Conservation (phyloP, 2,113 vertebrate genomes). For the Larimichthys crocea region DNA sequence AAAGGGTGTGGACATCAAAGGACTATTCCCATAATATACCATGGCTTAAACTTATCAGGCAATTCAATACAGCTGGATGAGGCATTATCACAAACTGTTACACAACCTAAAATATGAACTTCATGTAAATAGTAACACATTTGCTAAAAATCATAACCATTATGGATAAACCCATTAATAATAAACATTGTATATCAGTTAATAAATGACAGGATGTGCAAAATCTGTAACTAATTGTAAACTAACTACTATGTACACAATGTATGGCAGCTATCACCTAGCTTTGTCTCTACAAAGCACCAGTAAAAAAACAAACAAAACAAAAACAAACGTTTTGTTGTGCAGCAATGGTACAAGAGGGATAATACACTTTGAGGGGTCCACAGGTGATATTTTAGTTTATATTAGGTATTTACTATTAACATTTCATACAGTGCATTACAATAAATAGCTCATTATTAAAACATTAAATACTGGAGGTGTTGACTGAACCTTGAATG, state of each 20-base stretch:
- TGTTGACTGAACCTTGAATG: background rate
- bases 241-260: background rate
- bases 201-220: background rate
- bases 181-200: background rate
- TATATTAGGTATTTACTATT: background rate
- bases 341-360: constrained; percentile 84
- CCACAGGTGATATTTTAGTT: constrained; percentile 32
- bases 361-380: constrained; percentile 58
- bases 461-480: background rate
- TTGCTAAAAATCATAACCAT: background rate
- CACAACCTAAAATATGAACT: background rate
- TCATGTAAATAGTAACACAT: background rate
- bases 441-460: background rate
- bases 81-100: background rate
- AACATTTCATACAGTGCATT: background rate
- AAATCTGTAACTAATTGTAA: background rate
- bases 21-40: constrained; percentile 66
- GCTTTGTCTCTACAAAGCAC: background rate
- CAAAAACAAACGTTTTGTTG: constrained; percentile 39
- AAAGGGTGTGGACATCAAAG: constrained; percentile 75
- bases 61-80: background rate
- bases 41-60: constrained; percentile 29
- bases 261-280: background rate
- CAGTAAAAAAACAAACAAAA: background rate
- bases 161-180: background rate